A percentile compares a stretch with the other conserved stretches of the same genome.
Evolutionary conservation across 1,140 invertebrate genomes (phyloP).

Genomic region (Euglossa dilemma): DNA sequence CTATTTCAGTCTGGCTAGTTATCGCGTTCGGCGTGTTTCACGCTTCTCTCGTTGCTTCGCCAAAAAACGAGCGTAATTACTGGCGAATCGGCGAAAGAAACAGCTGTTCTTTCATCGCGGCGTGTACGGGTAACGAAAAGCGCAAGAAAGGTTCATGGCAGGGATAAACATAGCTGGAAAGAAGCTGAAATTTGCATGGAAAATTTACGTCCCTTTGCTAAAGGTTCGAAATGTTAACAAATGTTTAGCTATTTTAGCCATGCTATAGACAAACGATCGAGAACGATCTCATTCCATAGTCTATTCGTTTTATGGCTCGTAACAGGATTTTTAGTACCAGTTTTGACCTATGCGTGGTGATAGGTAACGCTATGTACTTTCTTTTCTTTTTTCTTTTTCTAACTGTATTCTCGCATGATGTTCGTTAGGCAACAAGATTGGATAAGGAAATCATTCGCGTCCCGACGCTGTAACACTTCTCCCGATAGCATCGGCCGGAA

Average conservation of each 20-base stretch:
- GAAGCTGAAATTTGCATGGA: too few species aligned
- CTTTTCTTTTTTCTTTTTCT: not conserved
- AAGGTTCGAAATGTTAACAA: not conserved
- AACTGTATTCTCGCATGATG: not conserved
- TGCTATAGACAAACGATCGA: too few species aligned
- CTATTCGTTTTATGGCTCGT: constrained; percentile 9
- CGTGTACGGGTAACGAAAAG: constrained; percentile 1
- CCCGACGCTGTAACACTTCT: constrained; percentile 41
- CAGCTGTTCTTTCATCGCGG: not conserved
- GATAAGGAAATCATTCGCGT: constrained; percentile 54
- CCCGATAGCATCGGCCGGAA: constrained; percentile 58
- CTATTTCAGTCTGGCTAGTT: not conserved
- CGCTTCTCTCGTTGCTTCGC: not conserved
- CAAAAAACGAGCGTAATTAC: not conserved
- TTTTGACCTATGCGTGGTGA: too few species aligned
- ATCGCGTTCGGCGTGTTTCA: not conserved
- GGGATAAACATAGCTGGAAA: not conserved
- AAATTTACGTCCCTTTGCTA: too few species aligned
- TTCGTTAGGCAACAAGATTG: constrained; percentile 49
- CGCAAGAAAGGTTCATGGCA: not conserved
- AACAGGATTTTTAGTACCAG: not conserved
- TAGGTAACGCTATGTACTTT: not conserved
- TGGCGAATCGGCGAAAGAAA: not conserved
- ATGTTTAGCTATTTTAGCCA: not conserved
- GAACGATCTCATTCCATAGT: not conserved